These are phyloP conservation scores for Agelastica alni DNA, from an alignment of 2,888 invertebrate genomes.

Conservation along the genomic window DNA sequence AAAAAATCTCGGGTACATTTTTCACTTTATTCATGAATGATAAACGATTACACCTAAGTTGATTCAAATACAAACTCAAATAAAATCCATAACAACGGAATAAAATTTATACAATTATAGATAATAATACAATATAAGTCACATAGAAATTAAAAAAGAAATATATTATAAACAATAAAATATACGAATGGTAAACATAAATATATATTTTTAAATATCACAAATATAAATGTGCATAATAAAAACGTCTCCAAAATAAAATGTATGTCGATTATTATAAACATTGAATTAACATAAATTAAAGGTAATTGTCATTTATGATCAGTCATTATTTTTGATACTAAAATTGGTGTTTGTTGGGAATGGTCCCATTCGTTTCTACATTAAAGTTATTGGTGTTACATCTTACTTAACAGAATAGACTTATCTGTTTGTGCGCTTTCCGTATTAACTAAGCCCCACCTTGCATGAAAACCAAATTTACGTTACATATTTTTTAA, in stretches of 20 bases:
- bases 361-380: not conserved
- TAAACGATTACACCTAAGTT: slow-evolving; percentile 12
- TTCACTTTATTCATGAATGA: slow-evolving; percentile 16
- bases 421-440: not conserved
- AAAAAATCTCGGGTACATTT: not conserved
- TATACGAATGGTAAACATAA: slow-evolving; percentile 38
- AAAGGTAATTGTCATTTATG: slow-evolving; percentile 21
- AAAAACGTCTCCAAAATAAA: slow-evolving; percentile 29
- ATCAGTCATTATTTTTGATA: slow-evolving; percentile 16
- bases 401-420: not conserved
- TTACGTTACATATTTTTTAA: no score
- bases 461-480: no score
- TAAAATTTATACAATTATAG: slow-evolving; percentile 43
- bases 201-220: slow-evolving; percentile 40
- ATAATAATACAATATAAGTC: slow-evolving; percentile 33
- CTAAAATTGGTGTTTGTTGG: not conserved
- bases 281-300: slow-evolving; percentile 5
- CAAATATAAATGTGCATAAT: slow-evolving; percentile 36
- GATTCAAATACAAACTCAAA: slow-evolving; percentile 19
- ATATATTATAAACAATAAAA: slow-evolving; percentile 34
- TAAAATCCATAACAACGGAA: slow-evolving; percentile 40
- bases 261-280: not conserved
- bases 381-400: not conserved
- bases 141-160: slow-evolving; percentile 28
- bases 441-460: no score